These are phyloP conservation scores for Hypolimnas misippus DNA, from an alignment of 2,888 invertebrate genomes.

Conservation along the genomic window DNA sequence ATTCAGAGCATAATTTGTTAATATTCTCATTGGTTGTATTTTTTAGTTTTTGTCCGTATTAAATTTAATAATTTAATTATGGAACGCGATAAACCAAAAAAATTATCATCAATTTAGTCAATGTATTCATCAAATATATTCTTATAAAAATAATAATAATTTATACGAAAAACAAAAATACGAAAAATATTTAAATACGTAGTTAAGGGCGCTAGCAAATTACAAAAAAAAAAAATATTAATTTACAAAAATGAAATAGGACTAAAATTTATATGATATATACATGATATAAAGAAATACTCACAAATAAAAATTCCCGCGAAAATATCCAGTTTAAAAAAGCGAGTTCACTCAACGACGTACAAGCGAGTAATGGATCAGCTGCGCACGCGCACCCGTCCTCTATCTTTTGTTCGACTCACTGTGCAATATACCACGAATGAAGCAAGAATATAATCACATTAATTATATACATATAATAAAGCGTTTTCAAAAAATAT, in stretches of 20 bases:
- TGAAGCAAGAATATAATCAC: constrained; percentile 36
- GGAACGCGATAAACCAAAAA: too few species aligned
- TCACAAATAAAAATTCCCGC: constrained; percentile 28
- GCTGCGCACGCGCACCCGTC: constrained; percentile 33
- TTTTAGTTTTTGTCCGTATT: too few species aligned
- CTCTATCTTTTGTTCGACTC: constrained; percentile 34
- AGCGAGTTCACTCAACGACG: constrained; percentile 41
- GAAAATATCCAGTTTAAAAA: constrained; percentile 29
- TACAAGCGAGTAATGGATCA: constrained; percentile 41
- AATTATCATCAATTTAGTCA: too few species aligned
- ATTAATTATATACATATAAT: constrained; percentile 27
- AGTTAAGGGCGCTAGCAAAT: neutral
- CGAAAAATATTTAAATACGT: neutral
- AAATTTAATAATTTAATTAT: too few species aligned
- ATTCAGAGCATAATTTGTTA: too few species aligned
- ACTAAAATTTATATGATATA: too few species aligned
- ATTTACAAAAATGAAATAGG: too few species aligned
- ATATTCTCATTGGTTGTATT: too few species aligned
- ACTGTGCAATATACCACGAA: constrained; percentile 32
- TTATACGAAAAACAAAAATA: neutral
- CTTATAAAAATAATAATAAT: neutral
- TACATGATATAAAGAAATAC: too few species aligned
- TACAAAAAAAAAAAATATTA: neutral
- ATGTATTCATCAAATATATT: too few species aligned
- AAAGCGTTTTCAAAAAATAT: too few species aligned